Conservation (phyloP, 1,140 invertebrate species). For the Drosophila pachea region DNA sequence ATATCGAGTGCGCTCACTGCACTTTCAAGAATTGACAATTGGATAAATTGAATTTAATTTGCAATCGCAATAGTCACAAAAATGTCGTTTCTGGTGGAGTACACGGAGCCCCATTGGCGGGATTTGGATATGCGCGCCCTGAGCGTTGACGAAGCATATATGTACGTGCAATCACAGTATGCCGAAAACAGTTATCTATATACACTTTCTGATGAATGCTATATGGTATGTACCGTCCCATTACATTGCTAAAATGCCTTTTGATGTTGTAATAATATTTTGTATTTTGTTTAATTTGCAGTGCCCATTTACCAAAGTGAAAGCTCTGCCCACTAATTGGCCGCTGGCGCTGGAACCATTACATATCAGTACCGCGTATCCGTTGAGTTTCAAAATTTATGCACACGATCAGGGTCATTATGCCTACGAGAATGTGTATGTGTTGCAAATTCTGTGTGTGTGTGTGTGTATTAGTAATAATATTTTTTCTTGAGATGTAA, state of each 20-base stretch:
- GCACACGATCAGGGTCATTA: conserved; percentile 72
- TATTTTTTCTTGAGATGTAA: neutral
- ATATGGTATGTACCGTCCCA: conserved; percentile 52
- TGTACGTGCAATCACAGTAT: conserved; percentile 51
- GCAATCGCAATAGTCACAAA: conserved; percentile 23
- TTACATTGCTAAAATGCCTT: conserved; percentile 31
- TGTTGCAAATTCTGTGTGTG: conserved; percentile 66
- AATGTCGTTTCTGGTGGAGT: conserved; percentile 72
- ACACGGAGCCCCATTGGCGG: conserved; percentile 71
- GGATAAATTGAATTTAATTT: conserved; percentile 33
- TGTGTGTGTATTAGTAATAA: conserved; percentile 5
- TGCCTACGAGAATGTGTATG: conserved; percentile 81
- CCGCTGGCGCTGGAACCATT: conserved; percentile 51
- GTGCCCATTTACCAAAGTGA: conserved; percentile 80
- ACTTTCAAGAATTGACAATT: conserved; percentile 17
- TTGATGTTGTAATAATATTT: neutral
- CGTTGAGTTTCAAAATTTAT: conserved; percentile 75
- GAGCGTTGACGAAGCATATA: conserved; percentile 66
- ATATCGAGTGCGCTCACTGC: conserved; percentile 25
- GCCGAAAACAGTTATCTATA: conserved; percentile 53
- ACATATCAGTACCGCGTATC: conserved; percentile 74
- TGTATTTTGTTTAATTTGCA: conserved; percentile 23
- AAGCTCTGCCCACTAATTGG: conserved; percentile 56
- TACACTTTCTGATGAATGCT: conserved; percentile 68
- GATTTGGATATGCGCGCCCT: conserved; percentile 66